These are phyloP conservation scores for Spinus pinus DNA, from an alignment of 2,797 vertebrate genomes.

Conservation along the genomic window DNA sequence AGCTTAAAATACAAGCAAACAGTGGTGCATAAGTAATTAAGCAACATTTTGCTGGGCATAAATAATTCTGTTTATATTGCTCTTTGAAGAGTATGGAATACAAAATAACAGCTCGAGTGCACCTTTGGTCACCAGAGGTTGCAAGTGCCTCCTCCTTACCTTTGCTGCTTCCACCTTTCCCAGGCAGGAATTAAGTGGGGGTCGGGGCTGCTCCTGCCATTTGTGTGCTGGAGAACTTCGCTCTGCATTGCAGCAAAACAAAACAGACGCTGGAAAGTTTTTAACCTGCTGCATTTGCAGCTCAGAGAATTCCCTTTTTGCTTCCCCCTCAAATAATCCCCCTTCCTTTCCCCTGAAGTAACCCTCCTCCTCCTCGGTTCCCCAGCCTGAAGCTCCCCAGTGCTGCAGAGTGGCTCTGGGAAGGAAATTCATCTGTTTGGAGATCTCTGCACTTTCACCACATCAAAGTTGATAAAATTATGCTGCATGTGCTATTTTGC, in stretches of 20 bases:
- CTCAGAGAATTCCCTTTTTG: not conserved
- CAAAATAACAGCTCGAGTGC: constrained; percentile 79
- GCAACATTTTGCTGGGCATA: constrained; percentile 98
- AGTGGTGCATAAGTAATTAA: constrained; percentile 99
- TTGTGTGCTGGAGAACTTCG: not conserved
- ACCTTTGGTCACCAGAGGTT: constrained; percentile 85
- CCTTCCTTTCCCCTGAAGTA: no score
- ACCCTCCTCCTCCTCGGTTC: rapidly evolving
- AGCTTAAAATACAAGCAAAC: constrained; percentile 89
- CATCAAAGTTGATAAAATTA: constrained; percentile 12
- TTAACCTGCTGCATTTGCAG: rapidly evolving
- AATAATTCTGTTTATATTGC: constrained; percentile 99
- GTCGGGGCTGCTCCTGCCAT: not conserved
- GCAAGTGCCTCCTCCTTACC: constrained; percentile 71
- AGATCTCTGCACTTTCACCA: not conserved
- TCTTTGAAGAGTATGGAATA: constrained; percentile 84
- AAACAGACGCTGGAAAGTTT: not conserved
- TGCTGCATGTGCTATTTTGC: not conserved
- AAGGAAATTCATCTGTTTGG: not conserved
- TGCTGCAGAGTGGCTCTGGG: not conserved
- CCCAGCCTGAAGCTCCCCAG: not conserved
- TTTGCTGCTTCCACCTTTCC: constrained; percentile 35
- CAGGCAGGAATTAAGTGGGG: constrained; percentile 25
- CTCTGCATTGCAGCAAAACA: not conserved
- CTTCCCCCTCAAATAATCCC: not conserved